Evolutionary conservation across 1,140 invertebrate species (phyloP).

Genomic region (Nasonia giraulti): DNA sequence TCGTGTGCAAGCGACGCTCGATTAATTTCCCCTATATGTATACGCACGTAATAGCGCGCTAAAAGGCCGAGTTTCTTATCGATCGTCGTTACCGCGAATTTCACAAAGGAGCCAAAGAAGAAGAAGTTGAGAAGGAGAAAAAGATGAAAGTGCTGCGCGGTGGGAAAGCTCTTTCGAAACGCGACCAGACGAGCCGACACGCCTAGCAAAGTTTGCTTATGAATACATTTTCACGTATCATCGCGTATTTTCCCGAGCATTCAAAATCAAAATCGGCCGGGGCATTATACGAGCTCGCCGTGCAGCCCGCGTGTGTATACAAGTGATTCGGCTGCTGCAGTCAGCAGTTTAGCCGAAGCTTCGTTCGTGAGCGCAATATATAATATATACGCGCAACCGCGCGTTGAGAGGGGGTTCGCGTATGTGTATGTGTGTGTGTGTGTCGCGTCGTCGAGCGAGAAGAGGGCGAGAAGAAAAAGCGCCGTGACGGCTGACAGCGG

Average conservation of each 20-base stretch:
- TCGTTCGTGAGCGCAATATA: neutral
- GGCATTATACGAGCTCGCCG: constrained; percentile 32
- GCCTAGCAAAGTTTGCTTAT: constrained; percentile 56
- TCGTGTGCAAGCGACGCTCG: neutral
- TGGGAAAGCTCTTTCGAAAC: constrained; percentile 30
- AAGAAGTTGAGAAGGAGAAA: neutral
- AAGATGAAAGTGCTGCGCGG: neutral
- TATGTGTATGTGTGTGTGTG: no score
- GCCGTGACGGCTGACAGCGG: neutral
- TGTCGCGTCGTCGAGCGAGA: neutral
- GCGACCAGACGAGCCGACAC: neutral
- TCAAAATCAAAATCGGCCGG: constrained; percentile 25
- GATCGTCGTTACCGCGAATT: neutral
- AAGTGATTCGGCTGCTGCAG: constrained; percentile 22
- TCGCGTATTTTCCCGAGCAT: constrained; percentile 41
- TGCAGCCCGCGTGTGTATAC: neutral
- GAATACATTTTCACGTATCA: constrained; percentile 62
- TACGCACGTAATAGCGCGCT: no score
- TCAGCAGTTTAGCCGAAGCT: constrained; percentile 9
- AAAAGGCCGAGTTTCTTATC: no score
- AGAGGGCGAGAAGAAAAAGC: constrained; percentile 29
- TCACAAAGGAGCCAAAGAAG: neutral
- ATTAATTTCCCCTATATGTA: neutral
- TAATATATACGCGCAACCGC: neutral
- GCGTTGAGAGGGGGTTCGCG: no score